Evolutionary conservation across 2,888 invertebrate genomes (phyloP).

Genomic region (Leptopilina drosophilae): DNA sequence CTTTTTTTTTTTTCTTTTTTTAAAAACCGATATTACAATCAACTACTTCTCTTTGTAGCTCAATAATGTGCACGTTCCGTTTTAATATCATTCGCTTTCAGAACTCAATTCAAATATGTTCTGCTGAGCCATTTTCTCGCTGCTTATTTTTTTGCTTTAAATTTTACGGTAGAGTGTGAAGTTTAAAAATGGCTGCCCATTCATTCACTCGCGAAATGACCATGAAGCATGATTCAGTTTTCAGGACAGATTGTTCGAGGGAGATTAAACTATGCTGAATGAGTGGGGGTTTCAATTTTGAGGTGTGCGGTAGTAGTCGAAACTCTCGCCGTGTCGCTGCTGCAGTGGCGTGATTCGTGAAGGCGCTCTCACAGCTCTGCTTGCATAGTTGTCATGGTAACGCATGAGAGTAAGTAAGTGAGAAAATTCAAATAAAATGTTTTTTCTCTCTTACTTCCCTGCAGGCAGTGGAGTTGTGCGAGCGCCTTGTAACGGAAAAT

Average conservation of each 20-base stretch:
- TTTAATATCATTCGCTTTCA: slow-evolving; percentile 59
- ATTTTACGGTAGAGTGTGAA: slow-evolving; percentile 66
- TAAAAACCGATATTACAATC: background rate
- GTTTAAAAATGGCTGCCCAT: slow-evolving; percentile 73
- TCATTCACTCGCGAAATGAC: slow-evolving; percentile 58
- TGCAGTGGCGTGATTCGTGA: too few relatives aligned
- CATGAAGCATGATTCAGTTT: slow-evolving; percentile 43
- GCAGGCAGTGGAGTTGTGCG: too few relatives aligned
- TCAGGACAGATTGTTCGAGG: background rate
- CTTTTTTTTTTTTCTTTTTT: background rate
- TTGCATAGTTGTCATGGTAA: too few relatives aligned
- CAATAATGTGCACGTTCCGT: slow-evolving; percentile 52
- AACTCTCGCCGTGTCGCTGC: too few relatives aligned
- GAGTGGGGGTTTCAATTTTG: too few relatives aligned
- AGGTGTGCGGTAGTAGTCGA: too few relatives aligned
- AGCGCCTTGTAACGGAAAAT: too few relatives aligned
- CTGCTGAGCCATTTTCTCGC: slow-evolving; percentile 41
- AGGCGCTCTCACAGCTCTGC: too few relatives aligned
- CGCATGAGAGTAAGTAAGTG: too few relatives aligned
- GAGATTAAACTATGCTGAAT: too few relatives aligned
- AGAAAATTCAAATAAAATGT: too few relatives aligned
- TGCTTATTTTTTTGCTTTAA: slow-evolving; percentile 45
- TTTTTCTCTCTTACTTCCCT: too few relatives aligned
- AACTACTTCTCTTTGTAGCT: background rate
- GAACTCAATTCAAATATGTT: slow-evolving; percentile 57